These are phyloP conservation scores for Drosophila bocki DNA, from an alignment of 1,140 invertebrate species.

Conservation along the genomic window DNA sequence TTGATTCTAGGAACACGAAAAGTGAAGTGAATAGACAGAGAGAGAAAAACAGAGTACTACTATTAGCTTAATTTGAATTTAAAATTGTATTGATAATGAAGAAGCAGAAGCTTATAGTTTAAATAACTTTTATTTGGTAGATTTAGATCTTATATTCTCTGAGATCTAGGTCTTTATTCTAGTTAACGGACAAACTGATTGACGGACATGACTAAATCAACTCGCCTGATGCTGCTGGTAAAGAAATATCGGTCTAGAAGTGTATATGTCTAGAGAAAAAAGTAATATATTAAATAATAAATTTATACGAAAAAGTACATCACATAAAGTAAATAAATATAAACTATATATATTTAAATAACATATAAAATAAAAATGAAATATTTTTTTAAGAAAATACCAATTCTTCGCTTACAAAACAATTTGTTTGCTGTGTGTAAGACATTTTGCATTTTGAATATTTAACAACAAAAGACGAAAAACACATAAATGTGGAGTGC, in stretches of 20 bases:
- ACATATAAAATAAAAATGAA: too few relatives aligned
- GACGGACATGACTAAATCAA: neutral
- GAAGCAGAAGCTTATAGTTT: neutral
- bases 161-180: neutral
- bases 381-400: neutral
- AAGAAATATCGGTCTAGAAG: too few relatives aligned
- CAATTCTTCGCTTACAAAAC: neutral
- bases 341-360: too few relatives aligned
- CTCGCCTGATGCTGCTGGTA: neutral
- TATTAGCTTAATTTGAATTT: neutral
- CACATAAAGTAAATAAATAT: too few relatives aligned
- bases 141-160: too few relatives aligned
- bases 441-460: constrained; percentile 26
- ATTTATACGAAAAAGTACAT: too few relatives aligned
- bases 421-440: constrained; percentile 12
- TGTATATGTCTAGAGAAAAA: too few relatives aligned
- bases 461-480: constrained; percentile 16
- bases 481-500: constrained; percentile 34
- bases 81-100: neutral
- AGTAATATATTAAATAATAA: too few relatives aligned
- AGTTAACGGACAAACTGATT: neutral
- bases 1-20: constrained; percentile 11
- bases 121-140: neutral
- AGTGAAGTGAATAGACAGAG: constrained; percentile 1
- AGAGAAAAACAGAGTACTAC: neutral